phyloP scores from a whole-genome alignment of 1,140 invertebrate genomes.

The Armadillidium nasatum region DNA sequence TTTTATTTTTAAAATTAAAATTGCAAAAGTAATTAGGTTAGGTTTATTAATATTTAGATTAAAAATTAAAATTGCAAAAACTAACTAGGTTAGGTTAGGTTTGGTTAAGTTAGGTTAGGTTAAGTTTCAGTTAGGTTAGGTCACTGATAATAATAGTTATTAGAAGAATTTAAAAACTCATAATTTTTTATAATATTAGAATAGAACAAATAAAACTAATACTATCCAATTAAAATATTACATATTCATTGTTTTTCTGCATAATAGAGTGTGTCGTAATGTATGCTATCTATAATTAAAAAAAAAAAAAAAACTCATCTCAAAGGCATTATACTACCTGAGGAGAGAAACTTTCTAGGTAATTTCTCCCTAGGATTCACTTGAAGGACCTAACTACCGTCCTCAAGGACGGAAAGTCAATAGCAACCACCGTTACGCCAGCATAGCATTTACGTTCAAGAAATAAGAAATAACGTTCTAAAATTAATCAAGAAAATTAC shows the following conservation, averaged over 20 bases:
- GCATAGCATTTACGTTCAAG: too few species aligned
- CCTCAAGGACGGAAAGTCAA: too few species aligned
- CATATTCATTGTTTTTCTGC: background rate
- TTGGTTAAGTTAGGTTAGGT: background rate
- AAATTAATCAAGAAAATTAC: too few species aligned
- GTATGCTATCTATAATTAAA: background rate
- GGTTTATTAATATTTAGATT: background rate
- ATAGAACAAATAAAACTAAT: background rate
- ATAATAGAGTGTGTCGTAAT: background rate
- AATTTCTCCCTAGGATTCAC: too few species aligned
- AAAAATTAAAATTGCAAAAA: background rate
- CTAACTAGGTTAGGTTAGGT: background rate
- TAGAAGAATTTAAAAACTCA: background rate
- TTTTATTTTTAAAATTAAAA: background rate
- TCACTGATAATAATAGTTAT: background rate
- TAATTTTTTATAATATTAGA: background rate
- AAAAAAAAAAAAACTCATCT: too few species aligned
- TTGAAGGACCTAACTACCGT: too few species aligned
- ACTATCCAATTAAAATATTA: background rate
- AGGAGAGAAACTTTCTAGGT: too few species aligned
- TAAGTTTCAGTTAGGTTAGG: background rate
- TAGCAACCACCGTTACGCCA: too few species aligned
- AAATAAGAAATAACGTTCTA: too few species aligned
- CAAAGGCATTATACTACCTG: too few species aligned
- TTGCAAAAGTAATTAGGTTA: background rate